These are phyloP conservation scores for Abramis brama DNA, from an alignment of 2,113 vertebrate genomes.

Conservation along the genomic window DNA sequence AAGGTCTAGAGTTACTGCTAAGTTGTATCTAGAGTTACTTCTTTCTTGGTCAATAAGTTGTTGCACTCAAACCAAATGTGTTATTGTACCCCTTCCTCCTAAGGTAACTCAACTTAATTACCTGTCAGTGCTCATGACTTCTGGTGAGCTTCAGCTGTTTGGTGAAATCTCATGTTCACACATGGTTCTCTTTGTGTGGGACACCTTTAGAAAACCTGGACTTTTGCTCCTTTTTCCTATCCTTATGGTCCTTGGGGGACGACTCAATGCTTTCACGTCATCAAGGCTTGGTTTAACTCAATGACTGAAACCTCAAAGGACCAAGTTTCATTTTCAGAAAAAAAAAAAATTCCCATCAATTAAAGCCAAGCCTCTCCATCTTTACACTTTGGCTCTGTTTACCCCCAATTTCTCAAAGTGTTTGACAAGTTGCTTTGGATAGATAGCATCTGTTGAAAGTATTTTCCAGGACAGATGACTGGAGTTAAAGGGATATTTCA, in stretches of 20 bases:
- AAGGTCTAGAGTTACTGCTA: not conserved
- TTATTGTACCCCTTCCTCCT: slow-evolving; percentile 37
- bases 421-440: not conserved
- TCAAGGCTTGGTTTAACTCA: not conserved
- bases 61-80: slow-evolving; percentile 26
- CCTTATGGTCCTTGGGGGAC: no score
- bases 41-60: slow-evolving; percentile 8
- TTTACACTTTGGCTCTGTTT: not conserved
- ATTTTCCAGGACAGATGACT: not conserved
- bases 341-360: no score
- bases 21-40: not conserved
- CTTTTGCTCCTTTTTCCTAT: not conserved
- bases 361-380: not conserved
- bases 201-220: not conserved
- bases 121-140: slow-evolving; percentile 33
- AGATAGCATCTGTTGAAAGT: not conserved
- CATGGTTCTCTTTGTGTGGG: not conserved
- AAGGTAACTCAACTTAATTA: slow-evolving; percentile 27
- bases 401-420: not conserved
- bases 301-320: not conserved
- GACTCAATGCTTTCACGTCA: not conserved
- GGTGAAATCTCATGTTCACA: not conserved
- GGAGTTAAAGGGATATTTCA: not conserved
- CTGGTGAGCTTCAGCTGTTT: slow-evolving; percentile 45
- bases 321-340: not conserved